Evolutionary conservation across 2,113 vertebrate genomes (phyloP), one percentile per base, ranked within the genome.

Genomic region (Phrynocephalus versicolor): DNA sequence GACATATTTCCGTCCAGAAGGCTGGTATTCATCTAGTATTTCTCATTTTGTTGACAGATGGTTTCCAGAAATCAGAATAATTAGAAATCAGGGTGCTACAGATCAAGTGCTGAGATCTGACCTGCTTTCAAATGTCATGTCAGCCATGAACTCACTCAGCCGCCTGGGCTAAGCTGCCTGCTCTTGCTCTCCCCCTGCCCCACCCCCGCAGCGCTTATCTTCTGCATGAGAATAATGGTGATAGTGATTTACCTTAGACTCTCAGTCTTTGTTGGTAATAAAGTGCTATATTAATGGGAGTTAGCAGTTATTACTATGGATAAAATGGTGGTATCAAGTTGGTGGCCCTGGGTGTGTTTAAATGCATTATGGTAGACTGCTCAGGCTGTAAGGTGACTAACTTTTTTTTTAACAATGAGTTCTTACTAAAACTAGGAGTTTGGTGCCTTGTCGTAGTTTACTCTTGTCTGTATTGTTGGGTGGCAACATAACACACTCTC

Each of bases 1-100:
- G 85, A 87, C 88, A 75, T 83, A 88, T 90, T 80, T 77, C 18
- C 77, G 82, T 77, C 18, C 77, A 90, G 82, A 92, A 92, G 86
- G 85, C 90, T 85, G 35, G 81, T 92, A 86, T 92, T 94, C 90
- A 90, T 94, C 91, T 93, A 57, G 82, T 62, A 8, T 64, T 81
- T 86, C 67, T 69, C n/a, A 82, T 58, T 73, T 71, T 77, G 77
- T 71, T 62, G 55, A 55, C n/a, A 62, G n/a, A 18, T 18, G 27
- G 14, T 25, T 45, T 45, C 10, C 30, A 57, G 58, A 73, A 80
- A 51, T 45, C 18, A 27, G 39, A 51, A 27, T 62, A 60, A 41
- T 60, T 83, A 18, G 21, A 60, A 79, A 35, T 35, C 58, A 72
- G 14, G n/a, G 15, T 73, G 55, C 12, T 62, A 21, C 37, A 39